phyloP scores from a whole-genome alignment of 1,140 invertebrate genomes.

The Cydia amplana region DNA sequence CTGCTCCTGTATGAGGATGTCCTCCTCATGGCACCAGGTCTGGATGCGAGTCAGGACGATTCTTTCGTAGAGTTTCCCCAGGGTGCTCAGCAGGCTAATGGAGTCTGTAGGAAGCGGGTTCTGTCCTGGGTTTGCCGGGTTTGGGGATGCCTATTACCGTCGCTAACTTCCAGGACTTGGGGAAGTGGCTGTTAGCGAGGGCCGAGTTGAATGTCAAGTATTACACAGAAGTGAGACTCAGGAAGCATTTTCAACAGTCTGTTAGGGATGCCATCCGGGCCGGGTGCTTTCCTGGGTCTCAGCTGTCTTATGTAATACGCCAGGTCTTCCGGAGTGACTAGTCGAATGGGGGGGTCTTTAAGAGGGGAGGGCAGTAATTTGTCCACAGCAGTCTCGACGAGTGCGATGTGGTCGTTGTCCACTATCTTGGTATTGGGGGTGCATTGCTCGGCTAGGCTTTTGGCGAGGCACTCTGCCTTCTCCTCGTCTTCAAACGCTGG shows the following conservation, averaged over 20 bases:
- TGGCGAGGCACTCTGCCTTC: not conserved
- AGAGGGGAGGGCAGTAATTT: no score
- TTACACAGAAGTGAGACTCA: constrained; percentile 80
- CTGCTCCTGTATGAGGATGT: constrained; percentile 50
- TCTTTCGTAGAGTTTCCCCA: constrained; percentile 58
- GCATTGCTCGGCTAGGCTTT: not conserved
- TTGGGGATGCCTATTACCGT: constrained; percentile 58
- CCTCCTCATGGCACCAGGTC: constrained; percentile 36
- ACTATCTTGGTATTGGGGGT: not conserved
- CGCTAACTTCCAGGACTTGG: constrained; percentile 53
- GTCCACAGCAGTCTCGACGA: no score
- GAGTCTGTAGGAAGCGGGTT: constrained; percentile 47
- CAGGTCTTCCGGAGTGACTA: no score
- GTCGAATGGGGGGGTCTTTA: no score
- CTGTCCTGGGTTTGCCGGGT: constrained; percentile 50
- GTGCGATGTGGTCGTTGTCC: no score
- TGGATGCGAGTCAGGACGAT: constrained; percentile 42
- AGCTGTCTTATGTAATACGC: not conserved
- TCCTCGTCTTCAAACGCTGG: constrained; percentile 22
- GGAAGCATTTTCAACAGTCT: constrained; percentile 70
- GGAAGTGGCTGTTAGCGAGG: constrained; percentile 55
- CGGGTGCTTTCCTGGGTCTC: not conserved
- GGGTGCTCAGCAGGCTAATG: constrained; percentile 54
- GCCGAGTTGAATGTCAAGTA: constrained; percentile 81
- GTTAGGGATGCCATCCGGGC: constrained; percentile 29